Base-by-base conservation (phyloP, 1,140 invertebrate genomes). In the Zaprionus africanus region DNA sequence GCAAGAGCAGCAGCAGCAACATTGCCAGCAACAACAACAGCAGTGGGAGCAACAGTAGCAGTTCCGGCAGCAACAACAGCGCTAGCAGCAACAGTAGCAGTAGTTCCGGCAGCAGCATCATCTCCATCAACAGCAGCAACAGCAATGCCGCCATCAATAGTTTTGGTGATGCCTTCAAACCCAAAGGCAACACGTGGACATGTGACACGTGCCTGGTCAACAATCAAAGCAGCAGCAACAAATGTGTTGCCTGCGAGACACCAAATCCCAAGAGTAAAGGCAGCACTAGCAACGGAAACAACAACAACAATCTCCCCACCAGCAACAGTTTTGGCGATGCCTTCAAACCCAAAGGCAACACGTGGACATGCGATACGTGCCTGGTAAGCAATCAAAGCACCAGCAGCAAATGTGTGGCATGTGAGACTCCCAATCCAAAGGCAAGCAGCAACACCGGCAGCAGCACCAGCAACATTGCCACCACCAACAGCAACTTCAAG, bases 321-420 rank as follows among this genome's bases (percentile, higher is more conserved):
- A 49, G 58, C 41, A 4, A 36, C 46, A 79, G 92, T 15, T 94
- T 95, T 75, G 94, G 94, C 15, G 87, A 93, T 51, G 85, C 94
- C 38, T 95, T 95, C 77, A 95, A 94, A 82, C 84, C 93, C 43
- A 91, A 93, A 36, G 63, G 87, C 2, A 83, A 93, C 71, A 93
- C 94, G 36, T 96, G 95, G 95, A 94, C 95, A 58, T 96, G 96
- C 85, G 80, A 92, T 12, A 91, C 85, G 5, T 96, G 96, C 81
- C 92, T 95, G 90, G 85, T 96, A 1, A 91, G 91, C 61, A 96
- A 96, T 87, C 93, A 94, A 62, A 75, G 86, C 2, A 92, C 91
- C 1, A 91, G 92, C n/a, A 60, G 11, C 2, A 94, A 93, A 41
- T 96, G 96, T 90, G 82, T 94, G 6, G 94, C 95, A 4, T 95